Percentiles rank a stretch among this genome's conserved stretches.
phyloP scores from a whole-genome alignment of 2,888 invertebrate species.

The Hipparchia sbordonii region DNA sequence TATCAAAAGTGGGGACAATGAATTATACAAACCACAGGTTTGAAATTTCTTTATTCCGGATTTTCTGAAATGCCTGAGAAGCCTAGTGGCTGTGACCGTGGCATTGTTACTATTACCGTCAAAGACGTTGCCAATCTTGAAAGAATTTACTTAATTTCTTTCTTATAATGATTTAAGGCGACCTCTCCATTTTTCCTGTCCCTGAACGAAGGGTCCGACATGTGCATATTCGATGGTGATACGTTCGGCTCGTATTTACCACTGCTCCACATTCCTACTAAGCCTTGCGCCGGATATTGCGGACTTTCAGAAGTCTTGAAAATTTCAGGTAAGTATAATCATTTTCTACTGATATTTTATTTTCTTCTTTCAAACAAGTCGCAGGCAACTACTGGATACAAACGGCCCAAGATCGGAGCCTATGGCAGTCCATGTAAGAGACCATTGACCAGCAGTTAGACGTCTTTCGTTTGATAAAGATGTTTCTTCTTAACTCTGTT shows the following conservation, averaged over 20 bases:
- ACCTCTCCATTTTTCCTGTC: constrained; percentile 85
- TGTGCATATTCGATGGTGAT: constrained; percentile 83
- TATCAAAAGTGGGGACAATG: constrained; percentile 81
- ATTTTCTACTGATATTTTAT: no score
- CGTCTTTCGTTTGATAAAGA: no score
- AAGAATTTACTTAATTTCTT: neutral
- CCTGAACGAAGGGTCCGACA: constrained; percentile 86
- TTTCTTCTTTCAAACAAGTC: no score
- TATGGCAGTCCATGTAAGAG: no score
- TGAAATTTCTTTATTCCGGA: constrained; percentile 6
- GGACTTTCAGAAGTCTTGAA: constrained; percentile 81
- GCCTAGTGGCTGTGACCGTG: no score
- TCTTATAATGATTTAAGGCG: constrained; percentile 57
- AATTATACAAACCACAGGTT: constrained; percentile 85
- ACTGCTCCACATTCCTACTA: constrained; percentile 86
- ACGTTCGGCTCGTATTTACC: constrained; percentile 71
- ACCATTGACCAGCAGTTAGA: no score
- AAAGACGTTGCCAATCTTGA: neutral
- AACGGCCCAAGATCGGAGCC: no score
- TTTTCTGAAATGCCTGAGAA: no score
- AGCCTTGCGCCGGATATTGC: constrained; percentile 81
- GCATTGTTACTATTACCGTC: no score
- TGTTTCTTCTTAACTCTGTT: no score
- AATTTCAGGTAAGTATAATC: constrained; percentile 56
- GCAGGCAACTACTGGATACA: no score